A percentile compares a stretch with the other conserved stretches of the same genome.
phyloP scores from a whole-genome alignment of 2,888 invertebrate genomes.

The Meganola albula region DNA sequence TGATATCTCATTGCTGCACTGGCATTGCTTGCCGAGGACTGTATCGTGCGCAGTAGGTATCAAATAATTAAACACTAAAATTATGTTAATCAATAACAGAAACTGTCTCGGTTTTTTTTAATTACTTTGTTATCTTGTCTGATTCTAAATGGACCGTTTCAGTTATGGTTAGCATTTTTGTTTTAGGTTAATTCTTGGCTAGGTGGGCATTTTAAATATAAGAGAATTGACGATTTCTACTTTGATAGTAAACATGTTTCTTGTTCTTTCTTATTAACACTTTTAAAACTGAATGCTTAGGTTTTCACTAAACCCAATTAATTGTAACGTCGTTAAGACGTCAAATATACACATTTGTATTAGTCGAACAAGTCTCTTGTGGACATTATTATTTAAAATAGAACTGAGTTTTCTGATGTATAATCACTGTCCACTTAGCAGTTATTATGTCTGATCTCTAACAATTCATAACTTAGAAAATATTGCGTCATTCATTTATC shows the following conservation, averaged over 20 bases:
- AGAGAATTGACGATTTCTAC: slow-evolving; percentile 16
- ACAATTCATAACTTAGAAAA: slow-evolving; percentile 37
- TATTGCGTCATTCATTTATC: slow-evolving; percentile 43
- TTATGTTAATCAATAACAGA: slow-evolving; percentile 46
- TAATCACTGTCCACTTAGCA: slow-evolving; percentile 50
- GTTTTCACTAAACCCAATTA: slow-evolving; percentile 2
- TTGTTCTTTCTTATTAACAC: slow-evolving; percentile 11
- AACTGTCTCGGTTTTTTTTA: slow-evolving; percentile 18
- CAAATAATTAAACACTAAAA: slow-evolving; percentile 33
- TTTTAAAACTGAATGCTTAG: slow-evolving; percentile 7
- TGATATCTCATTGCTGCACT: slow-evolving; percentile 36
- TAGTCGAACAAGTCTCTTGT: neutral
- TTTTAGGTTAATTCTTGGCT: slow-evolving; percentile 46
- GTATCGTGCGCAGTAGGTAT: slow-evolving; percentile 38
- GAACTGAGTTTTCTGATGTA: slow-evolving; percentile 9
- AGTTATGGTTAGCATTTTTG: slow-evolving; percentile 49
- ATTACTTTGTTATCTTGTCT: slow-evolving; percentile 17
- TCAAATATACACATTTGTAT: no score
- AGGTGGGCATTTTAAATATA: slow-evolving; percentile 36
- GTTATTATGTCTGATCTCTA: slow-evolving; percentile 62
- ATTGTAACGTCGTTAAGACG: neutral
- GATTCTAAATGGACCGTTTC: slow-evolving; percentile 26
- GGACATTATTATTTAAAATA: slow-evolving; percentile 7
- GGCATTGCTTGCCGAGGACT: slow-evolving; percentile 15
- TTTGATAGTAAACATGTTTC: slow-evolving; percentile 6